Evolutionary conservation across 2,888 invertebrate genomes (phyloP), one percentile per base, ranked within the genome.

Genomic region (Callyntrura guangdongensis): DNA sequence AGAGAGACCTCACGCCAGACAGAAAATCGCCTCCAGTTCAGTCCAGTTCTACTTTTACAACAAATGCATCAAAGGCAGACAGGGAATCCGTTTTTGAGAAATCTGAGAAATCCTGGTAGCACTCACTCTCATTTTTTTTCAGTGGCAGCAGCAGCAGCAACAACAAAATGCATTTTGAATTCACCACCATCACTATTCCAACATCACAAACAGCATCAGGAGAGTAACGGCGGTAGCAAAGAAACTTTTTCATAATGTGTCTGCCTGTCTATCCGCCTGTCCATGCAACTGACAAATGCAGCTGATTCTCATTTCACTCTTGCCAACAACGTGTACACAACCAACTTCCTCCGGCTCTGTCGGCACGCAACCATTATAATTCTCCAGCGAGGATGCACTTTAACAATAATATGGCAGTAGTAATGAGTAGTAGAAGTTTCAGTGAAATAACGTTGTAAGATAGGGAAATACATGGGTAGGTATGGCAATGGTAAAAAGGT

Each of bases 231-330:
- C n/a, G n/a, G n/a, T n/a, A n/a, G n/a, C n/a, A n/a, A n/a, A n/a
- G n/a, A n/a, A n/a, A n/a, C n/a, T n/a, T n/a, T n/a, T n/a, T n/a
- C n/a, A n/a, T n/a, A n/a, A n/a, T n/a, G 1, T 69, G 74, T 17
- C 74, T 59, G 27, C 27, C 81, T 22, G 22, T 47, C 77, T 77
- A n/a, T 77, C 77, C 11, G 14, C n/a, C 77, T 74, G 74, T 74
- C 74, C 47, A 11, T 74, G 22, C 3, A 59, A 61, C 82, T 82
- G 82, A 82, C 82, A 64, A 64, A 64, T 83, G 83, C 83, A 83
- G 47, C 61, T 83, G 64, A 47, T 22, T 49, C 77, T 53, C 2
- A 53, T 25, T 77, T 53, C 69, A 67, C 27, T 67, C 27, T 67
- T n/a, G n/a, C 27, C 12, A 17, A 12, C 14, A 22, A 67, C 67